Conservation (phyloP, 2,888 invertebrate species). For the Drosophila nigricruria region DNA sequence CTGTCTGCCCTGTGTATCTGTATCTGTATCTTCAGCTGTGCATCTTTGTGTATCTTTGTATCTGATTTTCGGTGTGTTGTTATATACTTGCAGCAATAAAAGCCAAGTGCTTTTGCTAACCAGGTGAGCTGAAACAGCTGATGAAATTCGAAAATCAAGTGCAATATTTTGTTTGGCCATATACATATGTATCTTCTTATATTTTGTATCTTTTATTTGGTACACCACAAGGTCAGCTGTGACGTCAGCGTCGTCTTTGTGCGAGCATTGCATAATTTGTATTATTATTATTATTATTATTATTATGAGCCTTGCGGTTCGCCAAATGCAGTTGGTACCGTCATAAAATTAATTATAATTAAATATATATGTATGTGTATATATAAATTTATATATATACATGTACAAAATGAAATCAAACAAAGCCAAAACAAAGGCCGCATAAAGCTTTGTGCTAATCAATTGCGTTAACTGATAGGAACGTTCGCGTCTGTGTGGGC, state of each 20-base stretch:
- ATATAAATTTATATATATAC: not conserved
- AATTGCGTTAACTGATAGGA: slow-evolving; percentile 41
- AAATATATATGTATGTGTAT: not conserved
- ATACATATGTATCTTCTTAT: slow-evolving; percentile 10
- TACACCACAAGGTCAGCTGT: slow-evolving; percentile 58
- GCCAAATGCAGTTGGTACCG: slow-evolving; percentile 19
- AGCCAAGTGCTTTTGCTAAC: slow-evolving; percentile 4
- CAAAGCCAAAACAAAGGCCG: slow-evolving; percentile 49
- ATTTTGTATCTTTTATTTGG: slow-evolving; percentile 36
- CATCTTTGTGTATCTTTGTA: slow-evolving; percentile 14
- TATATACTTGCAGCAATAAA: slow-evolving; percentile 5
- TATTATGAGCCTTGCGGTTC: slow-evolving; percentile 12
- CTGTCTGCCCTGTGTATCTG: slow-evolving; percentile 30
- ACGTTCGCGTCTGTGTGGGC: slow-evolving; percentile 33
- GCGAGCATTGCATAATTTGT: slow-evolving; percentile 67
- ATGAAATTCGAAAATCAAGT: slow-evolving; percentile 12
- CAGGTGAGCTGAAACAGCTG: slow-evolving; percentile 48
- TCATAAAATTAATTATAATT: slow-evolving; percentile 11
- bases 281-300: slow-evolving; percentile 10
- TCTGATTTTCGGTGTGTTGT: slow-evolving; percentile 9
- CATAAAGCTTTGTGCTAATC: slow-evolving; percentile 68
- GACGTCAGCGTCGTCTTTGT: slow-evolving; percentile 63
- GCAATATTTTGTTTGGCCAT: slow-evolving; percentile 21
- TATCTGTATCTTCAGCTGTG: slow-evolving; percentile 4
- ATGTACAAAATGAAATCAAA: slow-evolving; percentile 17